Evolutionary conservation across 2,113 vertebrate genomes (phyloP), one percentile per base, ranked within the genome.

Genomic region (Ginglymostoma cirratum): DNA sequence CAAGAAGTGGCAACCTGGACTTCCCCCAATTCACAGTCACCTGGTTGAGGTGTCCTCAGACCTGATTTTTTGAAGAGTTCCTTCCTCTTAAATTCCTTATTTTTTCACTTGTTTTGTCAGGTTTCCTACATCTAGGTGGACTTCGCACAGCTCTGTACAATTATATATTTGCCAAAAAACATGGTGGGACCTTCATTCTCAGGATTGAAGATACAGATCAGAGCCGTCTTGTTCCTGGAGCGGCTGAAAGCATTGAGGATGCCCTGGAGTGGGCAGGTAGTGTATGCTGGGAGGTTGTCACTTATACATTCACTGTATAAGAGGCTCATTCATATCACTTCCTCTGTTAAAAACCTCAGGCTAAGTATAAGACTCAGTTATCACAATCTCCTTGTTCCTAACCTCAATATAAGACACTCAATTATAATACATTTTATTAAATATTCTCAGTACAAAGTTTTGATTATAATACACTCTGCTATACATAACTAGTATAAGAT

Each of bases 141-240:
- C 98, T 99, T 38, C 98, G 99, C 27, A 99, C 99, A 0, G 99
- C 99, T 0, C 96, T 99, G 0, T 99, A 99, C 97, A 99, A 99
- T 96, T 99, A 98, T 0, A 96, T 99, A 69, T 99, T 99, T 97
- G 98, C 99, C 95, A 98, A 97, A 96, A 99, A 99, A n/a, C 97
- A 98, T 45, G 96, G 85, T 4, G 99, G 99, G 0, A 96, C 96
- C 0, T 99, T 99, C 93, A 96, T 99, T 96, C 97, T 99, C 96
- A 97, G 99, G 0, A 96, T 99, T 96, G 99, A 99, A 96, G 99
- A 99, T 96, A 99, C 99, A 0, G 99, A 99, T 96, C 98, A 98
- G 96, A 98, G 96, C 80, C 97, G 99, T 1, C 97, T 99, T 95
- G 98, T 99, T 0, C 97, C 98, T 0, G 98, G 98, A 70, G 99